phyloP scores from a whole-genome alignment of 2,797 vertebrate species.

The Podargus strigoides region DNA sequence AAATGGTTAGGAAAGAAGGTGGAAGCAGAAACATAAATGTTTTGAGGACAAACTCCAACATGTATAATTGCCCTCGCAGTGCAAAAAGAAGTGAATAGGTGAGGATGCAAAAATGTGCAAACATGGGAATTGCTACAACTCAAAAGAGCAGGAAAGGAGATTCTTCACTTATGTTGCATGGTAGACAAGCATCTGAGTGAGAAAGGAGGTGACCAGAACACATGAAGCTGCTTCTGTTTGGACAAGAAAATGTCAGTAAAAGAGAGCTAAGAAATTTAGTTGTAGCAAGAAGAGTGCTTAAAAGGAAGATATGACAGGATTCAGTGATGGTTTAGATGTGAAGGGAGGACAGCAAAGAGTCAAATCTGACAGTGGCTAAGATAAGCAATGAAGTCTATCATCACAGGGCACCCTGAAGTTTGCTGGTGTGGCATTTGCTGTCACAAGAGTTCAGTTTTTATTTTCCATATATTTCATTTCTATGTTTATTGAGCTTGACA shows the following conservation, averaged over 20 bases:
- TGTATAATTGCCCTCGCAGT: neutral
- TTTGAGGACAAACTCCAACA: neutral
- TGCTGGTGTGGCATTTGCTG: conserved; percentile 33
- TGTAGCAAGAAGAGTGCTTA: neutral
- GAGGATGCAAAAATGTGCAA: neutral
- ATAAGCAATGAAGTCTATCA: neutral
- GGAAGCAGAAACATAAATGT: neutral
- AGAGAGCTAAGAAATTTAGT: neutral
- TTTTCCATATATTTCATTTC: neutral
- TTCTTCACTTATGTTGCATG: neutral
- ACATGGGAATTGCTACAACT: neutral
- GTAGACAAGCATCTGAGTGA: neutral
- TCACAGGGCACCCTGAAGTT: neutral
- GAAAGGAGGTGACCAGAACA: neutral
- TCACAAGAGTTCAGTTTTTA: conserved; percentile 21
- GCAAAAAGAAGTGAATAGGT: neutral
- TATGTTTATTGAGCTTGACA: conserved; percentile 9
- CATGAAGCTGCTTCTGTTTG: neutral
- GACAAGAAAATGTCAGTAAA: neutral
- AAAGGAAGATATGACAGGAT: neutral
- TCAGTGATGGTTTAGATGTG: neutral
- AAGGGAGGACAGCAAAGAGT: neutral
- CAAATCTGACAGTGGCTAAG: neutral
- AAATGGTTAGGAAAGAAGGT: neutral
- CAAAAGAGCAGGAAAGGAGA: neutral